Evolutionary conservation across 2,797 vertebrate species (phyloP).

Genomic region (Neosalanx taihuensis): DNA sequence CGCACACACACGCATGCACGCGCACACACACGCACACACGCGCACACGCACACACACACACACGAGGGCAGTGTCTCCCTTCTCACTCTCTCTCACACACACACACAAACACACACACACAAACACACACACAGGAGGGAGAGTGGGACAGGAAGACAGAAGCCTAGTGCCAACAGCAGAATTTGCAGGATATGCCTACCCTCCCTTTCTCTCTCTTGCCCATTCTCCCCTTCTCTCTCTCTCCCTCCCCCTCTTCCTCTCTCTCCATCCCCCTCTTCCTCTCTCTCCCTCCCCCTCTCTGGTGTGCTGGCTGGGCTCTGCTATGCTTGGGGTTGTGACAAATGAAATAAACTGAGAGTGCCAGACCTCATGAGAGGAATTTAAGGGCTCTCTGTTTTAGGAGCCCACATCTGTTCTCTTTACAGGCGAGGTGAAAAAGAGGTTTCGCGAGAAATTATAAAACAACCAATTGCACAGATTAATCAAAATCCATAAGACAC

Average conservation of each 20-base stretch:
- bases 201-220: too few relatives aligned
- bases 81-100: too few relatives aligned
- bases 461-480: slow-evolving; percentile 57
- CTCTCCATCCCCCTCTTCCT: neutral
- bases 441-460: slow-evolving; percentile 22
- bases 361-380: slow-evolving; percentile 46
- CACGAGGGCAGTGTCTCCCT: neutral
- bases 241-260: too few relatives aligned
- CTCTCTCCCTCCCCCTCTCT: slow-evolving; percentile 42
- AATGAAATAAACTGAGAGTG: slow-evolving; percentile 42
- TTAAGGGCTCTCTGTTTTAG: slow-evolving; percentile 33
- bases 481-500: slow-evolving; percentile 26
- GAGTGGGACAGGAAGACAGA: slow-evolving; percentile 4
- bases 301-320: slow-evolving; percentile 42
- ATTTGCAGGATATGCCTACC: slow-evolving; percentile 18
- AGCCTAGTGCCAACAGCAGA: slow-evolving; percentile 44
- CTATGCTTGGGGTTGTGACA: slow-evolving; percentile 51
- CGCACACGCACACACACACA: slow-evolving; percentile 28
- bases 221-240: too few relatives aligned
- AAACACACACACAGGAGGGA: neutral
- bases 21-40: too few relatives aligned
- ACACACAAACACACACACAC: slow-evolving; percentile 15
- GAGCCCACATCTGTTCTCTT: slow-evolving; percentile 32
- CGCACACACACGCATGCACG: slow-evolving; percentile 27
- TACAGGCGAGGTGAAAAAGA: slow-evolving; percentile 8